Base-by-base conservation (phyloP, 2,888 invertebrate genomes). In the Chrysolina americana region DNA sequence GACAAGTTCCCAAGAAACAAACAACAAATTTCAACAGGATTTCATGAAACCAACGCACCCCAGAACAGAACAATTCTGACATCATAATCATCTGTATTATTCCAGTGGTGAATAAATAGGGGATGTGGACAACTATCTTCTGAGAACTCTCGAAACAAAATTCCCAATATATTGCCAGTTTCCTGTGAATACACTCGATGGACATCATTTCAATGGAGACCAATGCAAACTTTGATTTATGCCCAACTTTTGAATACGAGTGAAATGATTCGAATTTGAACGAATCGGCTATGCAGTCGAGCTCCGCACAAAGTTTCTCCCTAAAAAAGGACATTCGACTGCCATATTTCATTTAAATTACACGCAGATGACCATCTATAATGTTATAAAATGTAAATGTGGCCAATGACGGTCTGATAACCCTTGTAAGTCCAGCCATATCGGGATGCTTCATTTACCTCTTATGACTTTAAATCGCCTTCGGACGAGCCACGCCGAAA, bases 371-470 rank as follows among this genome's bases (percentile, higher is more conserved):
- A 85, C 86, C 86, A 84, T 84, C 84, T 83, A 84, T 83, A 86
- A 85, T 85, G 86, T 85, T 83, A 85, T 84, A 85, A 86, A 86
- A 87, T 86, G 86, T 86, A 86, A 87, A 87, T 87, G 85, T 76
- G 81, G 77, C 82, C 84, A 82, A 85, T 82, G 82, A 79, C 80
- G 79, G 78, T 79, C 77, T 80, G 83, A 84, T 86, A 87, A 86
- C 86, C 86, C 86, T 86, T 86, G 81, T 81, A 80, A 75, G 83
- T 82, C 82, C 80, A 79, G 79, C 80, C 78, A 83, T 82, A 80
- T 83, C 80, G 85, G 80, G 82, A 85, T 85, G 87, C 85, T 85
- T 87, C 87, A 87, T 87, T 87, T 87, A 86, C 85, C 86, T 84
- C 84, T 84, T 85, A 86, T 84, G 81, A 80, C 82, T 81, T 80